Conservation (phyloP, 1,140 invertebrate genomes). For the Heliothis virescens region DNA sequence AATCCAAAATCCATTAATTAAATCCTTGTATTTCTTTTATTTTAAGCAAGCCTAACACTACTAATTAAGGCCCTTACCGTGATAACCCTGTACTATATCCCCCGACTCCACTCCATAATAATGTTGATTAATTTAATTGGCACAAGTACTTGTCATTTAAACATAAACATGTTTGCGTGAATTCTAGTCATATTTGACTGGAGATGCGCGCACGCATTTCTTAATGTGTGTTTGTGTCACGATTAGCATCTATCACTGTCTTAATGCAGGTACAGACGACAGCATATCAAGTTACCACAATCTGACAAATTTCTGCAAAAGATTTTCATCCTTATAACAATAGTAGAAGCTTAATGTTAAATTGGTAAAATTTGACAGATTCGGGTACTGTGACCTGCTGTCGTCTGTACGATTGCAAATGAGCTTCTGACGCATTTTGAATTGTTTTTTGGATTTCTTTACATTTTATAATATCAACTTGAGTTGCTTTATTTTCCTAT, state of each 20-base stretch:
- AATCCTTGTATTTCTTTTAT: too few relatives aligned
- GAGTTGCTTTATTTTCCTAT: too few relatives aligned
- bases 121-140: constrained; percentile 7
- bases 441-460: too few relatives aligned
- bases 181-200: constrained; percentile 27
- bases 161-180: constrained; percentile 22
- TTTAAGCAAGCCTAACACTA: too few relatives aligned
- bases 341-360: too few relatives aligned
- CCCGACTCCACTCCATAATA: not conserved
- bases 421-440: not conserved
- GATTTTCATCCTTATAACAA: too few relatives aligned
- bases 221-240: not conserved
- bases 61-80: not conserved
- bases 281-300: too few relatives aligned
- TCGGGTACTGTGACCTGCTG: too few relatives aligned
- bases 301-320: too few relatives aligned
- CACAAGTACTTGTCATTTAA: constrained; percentile 15
- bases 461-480: too few relatives aligned
- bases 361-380: too few relatives aligned
- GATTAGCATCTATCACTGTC: constrained; percentile 29
- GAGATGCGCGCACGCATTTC: constrained; percentile 17
- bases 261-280: not conserved
- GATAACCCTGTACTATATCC: not conserved
- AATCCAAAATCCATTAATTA: too few relatives aligned
- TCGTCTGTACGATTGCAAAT: not conserved